Base-by-base conservation (phyloP, 1,140 invertebrate genomes). In the Polypedilum vanderplanki region DNA sequence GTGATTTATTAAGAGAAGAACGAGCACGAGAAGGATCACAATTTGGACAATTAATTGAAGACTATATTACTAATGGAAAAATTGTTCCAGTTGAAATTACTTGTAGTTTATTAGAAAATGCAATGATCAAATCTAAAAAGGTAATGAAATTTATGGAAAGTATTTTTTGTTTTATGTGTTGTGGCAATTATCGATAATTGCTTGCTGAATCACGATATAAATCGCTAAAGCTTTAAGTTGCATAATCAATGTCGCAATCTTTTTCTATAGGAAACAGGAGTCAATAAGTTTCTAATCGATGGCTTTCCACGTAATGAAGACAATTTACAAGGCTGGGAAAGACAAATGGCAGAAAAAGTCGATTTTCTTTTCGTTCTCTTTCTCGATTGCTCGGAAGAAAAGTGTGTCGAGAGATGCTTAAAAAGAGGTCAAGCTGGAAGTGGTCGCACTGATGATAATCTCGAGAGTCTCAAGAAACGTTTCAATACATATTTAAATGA, bases 51-150 rank as follows among this genome's bases (percentile, higher is more conserved):
- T 87, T 98, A 70, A 99, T 99, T 74, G 95, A 98, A 77, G 86
- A 86, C 41, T 94, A 98, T 80, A 99, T 99, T 74, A 87, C 86
- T 41, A 92, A 98, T 82, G 98, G 98, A 15, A 91, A 90, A 75
- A 99, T 99, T 78, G 98, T 99, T 0, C 98, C 98, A 18, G 98
- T 99, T 0, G 95, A 96, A 85, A 98, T 99, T 76, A 99, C 98
- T 18, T 99, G 98, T 83, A 91, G 90, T 74, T 87, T 99, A 9
- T 82, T 99, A 18, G 91, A 96, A 80, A 90, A 90, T 76, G 94
- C 93, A 1, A 98, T 98, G 93, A 83, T 86, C 75, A 81, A 76
- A 0, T 84, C 81, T 0, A 33, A 74, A 8, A 24, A 75, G 65
- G 75, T 76, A 5, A 74, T 20, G n/a, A 20, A n/a, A 15, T 12